phyloP scores from a whole-genome alignment of 2,888 invertebrate species.

The Acholoe squamosa region DNA sequence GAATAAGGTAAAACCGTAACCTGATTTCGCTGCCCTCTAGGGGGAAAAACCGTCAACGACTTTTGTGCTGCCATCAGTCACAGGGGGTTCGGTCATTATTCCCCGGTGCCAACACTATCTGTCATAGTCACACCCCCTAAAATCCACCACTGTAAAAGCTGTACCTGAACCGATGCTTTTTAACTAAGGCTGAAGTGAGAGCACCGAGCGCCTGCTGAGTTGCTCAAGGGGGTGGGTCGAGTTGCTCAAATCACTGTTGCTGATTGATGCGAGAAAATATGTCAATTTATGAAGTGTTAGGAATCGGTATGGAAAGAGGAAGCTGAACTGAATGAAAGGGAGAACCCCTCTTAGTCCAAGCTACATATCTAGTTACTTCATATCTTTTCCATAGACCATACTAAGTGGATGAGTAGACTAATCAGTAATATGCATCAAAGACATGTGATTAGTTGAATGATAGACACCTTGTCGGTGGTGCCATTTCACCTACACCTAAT shows the following conservation, averaged over 20 bases:
- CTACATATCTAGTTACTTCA: no score
- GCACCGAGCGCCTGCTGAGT: no score
- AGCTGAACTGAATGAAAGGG: no score
- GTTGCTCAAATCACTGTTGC: no score
- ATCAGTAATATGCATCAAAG: neutral
- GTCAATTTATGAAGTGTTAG: no score
- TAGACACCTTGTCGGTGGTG: neutral
- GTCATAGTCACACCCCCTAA: neutral
- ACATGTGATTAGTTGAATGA: neutral
- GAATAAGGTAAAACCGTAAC: slow-evolving; percentile 38
- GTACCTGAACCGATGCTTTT: no score
- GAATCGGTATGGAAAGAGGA: no score
- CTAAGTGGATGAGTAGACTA: neutral
- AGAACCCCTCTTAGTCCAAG: no score
- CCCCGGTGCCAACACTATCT: neutral
- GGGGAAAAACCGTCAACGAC: neutral
- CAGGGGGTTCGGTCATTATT: neutral
- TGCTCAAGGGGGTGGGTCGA: no score
- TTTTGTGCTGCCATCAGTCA: neutral
- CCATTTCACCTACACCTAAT: neutral
- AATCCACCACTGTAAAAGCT: neutral
- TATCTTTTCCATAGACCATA: no score
- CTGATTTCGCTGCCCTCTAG: neutral
- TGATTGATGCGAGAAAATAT: no score
- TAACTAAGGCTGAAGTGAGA: no score